Evolutionary conservation across 2,113 vertebrate species (phyloP).

Genomic region (Melanotaenia duboulayi): DNA sequence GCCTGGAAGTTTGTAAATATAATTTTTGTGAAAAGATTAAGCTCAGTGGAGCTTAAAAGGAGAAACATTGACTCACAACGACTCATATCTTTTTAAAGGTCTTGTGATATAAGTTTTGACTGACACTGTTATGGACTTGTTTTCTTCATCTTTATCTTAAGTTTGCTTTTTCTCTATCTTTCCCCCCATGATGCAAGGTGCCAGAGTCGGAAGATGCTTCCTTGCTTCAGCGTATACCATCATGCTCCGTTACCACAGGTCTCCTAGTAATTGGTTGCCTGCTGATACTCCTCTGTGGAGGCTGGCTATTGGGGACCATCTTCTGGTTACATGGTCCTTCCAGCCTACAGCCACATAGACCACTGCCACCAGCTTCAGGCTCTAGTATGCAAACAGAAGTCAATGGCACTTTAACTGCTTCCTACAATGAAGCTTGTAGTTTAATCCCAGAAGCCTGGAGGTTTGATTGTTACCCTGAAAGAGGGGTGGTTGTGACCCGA

Average conservation of each 20-base stretch:
- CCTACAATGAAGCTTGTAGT: conserved; percentile 59
- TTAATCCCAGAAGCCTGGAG: conserved; percentile 77
- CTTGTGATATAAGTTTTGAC: neutral
- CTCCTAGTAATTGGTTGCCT: conserved; percentile 76
- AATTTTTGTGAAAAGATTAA: too few species aligned
- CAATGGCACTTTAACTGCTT: neutral
- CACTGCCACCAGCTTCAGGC: conserved; percentile 51
- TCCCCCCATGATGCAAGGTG: conserved; percentile 44
- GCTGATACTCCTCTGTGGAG: conserved; percentile 71
- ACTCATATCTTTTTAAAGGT: neutral
- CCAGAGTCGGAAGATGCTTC: conserved; percentile 61
- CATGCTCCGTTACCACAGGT: conserved; percentile 71
- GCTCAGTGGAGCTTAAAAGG: too few species aligned
- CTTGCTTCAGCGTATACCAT: conserved; percentile 64
- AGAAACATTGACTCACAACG: too few species aligned
- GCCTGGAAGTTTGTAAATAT: too few species aligned
- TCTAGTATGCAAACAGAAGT: neutral
- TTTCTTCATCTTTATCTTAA: neutral
- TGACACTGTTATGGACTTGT: too few species aligned
- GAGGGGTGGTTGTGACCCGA: conserved; percentile 80
- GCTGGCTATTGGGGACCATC: conserved; percentile 81
- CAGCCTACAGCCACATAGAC: conserved; percentile 40
- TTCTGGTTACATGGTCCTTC: conserved; percentile 77
- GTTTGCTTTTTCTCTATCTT: neutral
- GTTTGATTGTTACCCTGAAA: conserved; percentile 91